Conservation (phyloP, 2,113 vertebrate species). For the Hemibagrus wyckioides region DNA sequence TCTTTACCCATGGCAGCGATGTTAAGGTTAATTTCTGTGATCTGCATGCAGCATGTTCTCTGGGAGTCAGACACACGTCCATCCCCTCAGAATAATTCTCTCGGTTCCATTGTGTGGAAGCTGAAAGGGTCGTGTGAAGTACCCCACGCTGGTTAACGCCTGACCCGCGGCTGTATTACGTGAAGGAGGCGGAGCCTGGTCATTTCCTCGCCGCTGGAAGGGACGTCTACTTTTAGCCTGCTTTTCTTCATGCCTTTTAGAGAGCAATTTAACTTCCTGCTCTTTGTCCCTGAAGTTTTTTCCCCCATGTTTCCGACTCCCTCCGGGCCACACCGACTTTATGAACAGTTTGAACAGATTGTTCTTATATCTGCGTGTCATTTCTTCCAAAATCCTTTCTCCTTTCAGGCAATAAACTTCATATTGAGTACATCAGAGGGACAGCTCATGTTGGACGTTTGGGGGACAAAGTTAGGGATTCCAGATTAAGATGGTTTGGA, state of each 20-base stretch:
- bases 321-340: neutral
- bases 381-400: neutral
- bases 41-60: conserved; percentile 39
- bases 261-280: neutral
- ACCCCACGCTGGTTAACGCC: conserved; percentile 44
- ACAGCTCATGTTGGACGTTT: too few relatives aligned
- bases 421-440: neutral
- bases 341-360: neutral
- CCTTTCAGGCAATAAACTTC: neutral
- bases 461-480: too few relatives aligned
- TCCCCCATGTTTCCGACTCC: neutral
- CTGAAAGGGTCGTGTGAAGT: conserved; percentile 34
- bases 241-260: neutral
- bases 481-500: too few relatives aligned
- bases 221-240: neutral
- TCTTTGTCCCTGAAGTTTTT: conserved; percentile 1
- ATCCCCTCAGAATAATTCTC: conserved; percentile 46
- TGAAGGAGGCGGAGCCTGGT: conserved; percentile 42
- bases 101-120: conserved; percentile 51
- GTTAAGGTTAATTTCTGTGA: conserved; percentile 53
- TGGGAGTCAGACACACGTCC: conserved; percentile 11
- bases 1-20: conserved; percentile 21
- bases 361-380: neutral
- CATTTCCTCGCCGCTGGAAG: neutral
- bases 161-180: conserved; percentile 52